Conservation (phyloP, 1,140 invertebrate species). For the Brachionus asplanchnoidis region DNA sequence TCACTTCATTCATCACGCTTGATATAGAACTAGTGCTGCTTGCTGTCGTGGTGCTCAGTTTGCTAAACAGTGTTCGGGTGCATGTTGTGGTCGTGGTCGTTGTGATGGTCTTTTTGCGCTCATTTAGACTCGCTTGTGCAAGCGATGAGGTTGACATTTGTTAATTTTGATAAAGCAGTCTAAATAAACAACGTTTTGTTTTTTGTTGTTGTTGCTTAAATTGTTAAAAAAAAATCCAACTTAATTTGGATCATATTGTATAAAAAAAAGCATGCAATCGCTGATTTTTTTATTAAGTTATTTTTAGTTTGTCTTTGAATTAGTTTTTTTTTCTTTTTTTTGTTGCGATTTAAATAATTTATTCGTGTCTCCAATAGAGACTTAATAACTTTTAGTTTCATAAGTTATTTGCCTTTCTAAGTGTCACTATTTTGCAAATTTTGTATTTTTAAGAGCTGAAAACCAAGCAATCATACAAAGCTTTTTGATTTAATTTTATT, state of each 20-base stretch:
- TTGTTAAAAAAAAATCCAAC: background rate
- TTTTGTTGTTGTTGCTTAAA: background rate
- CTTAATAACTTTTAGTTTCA: background rate
- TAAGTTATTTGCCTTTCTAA: background rate
- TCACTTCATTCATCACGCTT: constrained; percentile 21
- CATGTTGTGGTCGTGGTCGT: constrained; percentile 7
- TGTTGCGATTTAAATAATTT: background rate
- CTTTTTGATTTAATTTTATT: background rate
- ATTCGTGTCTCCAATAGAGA: constrained; percentile 29
- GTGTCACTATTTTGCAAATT: background rate
- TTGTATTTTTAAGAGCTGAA: too few relatives aligned
- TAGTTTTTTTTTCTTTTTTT: background rate
- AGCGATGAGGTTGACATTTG: constrained; percentile 32
- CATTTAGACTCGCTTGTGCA: background rate
- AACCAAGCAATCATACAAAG: background rate
- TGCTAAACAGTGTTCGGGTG: background rate
- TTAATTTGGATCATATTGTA: background rate
- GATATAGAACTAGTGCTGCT: constrained; percentile 16
- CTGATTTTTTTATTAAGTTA: background rate
- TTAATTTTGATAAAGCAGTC: background rate
- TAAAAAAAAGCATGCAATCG: background rate
- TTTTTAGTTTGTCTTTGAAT: background rate
- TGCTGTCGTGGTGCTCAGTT: background rate
- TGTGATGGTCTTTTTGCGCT: background rate
- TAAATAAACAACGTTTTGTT: background rate